Evolutionary conservation across 2,888 invertebrate species (phyloP).

Genomic region (Sesamia inferens): DNA sequence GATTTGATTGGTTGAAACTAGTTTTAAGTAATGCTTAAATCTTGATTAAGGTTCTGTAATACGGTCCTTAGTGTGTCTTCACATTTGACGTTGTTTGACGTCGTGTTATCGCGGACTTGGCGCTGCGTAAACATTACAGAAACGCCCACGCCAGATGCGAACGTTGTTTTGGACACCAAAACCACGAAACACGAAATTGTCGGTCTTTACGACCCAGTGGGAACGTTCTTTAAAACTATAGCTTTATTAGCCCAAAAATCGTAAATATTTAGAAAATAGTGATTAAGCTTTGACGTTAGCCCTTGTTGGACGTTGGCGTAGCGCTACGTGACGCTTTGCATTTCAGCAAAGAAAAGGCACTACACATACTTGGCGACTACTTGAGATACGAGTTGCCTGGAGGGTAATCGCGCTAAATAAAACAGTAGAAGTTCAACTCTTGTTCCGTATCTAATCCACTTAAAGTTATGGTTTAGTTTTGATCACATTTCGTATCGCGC

Average conservation of each 20-base stretch:
- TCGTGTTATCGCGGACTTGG: not conserved
- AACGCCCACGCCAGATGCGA: not conserved
- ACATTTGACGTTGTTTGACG: constrained; percentile 3
- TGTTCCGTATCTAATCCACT: too few species aligned
- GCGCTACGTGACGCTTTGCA: constrained; percentile 14
- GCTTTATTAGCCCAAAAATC: constrained; percentile 47
- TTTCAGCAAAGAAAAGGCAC: constrained; percentile 1
- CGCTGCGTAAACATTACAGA: not conserved
- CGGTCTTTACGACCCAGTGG: constrained; percentile 29
- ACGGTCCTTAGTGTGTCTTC: not conserved
- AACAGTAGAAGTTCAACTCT: too few species aligned
- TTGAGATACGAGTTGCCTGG: constrained; percentile 9
- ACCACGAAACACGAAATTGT: not conserved
- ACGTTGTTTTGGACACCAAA: not conserved
- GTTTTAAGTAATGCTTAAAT: too few species aligned
- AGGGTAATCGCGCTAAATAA: too few species aligned
- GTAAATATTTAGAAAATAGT: constrained; percentile 29
- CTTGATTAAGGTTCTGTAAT: too few species aligned
- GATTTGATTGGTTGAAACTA: too few species aligned
- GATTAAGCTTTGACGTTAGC: constrained; percentile 44
- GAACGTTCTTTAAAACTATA: constrained; percentile 17
- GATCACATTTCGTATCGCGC: too few species aligned
- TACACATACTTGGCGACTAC: not conserved
- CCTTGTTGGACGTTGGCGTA: constrained; percentile 15
- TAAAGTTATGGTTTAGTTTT: too few species aligned